Percentiles rank a stretch among this genome's conserved stretches.
Conservation (phyloP, 2,797 vertebrate genomes). For the Parambassis ranga region DNA sequence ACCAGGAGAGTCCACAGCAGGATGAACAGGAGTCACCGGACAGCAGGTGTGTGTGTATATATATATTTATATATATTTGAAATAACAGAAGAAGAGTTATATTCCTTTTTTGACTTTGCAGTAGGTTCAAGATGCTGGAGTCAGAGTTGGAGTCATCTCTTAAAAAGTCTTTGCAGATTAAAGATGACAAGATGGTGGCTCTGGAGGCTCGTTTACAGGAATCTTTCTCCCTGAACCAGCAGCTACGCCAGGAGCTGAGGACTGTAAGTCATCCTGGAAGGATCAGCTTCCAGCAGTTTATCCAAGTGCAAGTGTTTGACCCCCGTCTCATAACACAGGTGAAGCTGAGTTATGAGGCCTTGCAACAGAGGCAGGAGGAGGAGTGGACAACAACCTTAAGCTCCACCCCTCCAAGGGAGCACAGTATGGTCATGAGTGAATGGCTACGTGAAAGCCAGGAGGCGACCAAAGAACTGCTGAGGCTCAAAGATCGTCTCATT, state of each 20-base stretch:
- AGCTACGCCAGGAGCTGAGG: slow-evolving; percentile 85
- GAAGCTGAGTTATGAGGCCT: slow-evolving; percentile 90
- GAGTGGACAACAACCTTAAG: slow-evolving; percentile 61
- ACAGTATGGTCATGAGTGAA: slow-evolving; percentile 63
- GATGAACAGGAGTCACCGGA: slow-evolving; percentile 81
- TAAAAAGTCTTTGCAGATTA: slow-evolving; percentile 91
- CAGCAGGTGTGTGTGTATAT: slow-evolving; percentile 80
- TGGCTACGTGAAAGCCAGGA: slow-evolving; percentile 92
- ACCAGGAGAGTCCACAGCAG: slow-evolving; percentile 83
- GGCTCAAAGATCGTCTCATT: slow-evolving; percentile 92
- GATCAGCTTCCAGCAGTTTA: not conserved
- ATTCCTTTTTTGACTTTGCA: slow-evolving; percentile 22
- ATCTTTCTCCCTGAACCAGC: slow-evolving; percentile 87
- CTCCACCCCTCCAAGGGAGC: slow-evolving; percentile 45
- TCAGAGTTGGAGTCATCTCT: slow-evolving; percentile 89
- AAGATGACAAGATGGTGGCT: slow-evolving; percentile 91
- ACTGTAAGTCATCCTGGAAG: slow-evolving; percentile 67
- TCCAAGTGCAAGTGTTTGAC: not conserved
- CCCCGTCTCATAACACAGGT: slow-evolving; percentile 74
- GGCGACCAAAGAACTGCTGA: slow-evolving; percentile 89
- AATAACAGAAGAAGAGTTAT: not conserved
- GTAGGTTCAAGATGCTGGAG: slow-evolving; percentile 90
- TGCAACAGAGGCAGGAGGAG: slow-evolving; percentile 91
- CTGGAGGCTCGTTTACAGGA: slow-evolving; percentile 90
- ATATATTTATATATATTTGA: no score